phyloP scores from a whole-genome alignment of 2,797 vertebrate genomes.

The Antennarius maculatus region DNA sequence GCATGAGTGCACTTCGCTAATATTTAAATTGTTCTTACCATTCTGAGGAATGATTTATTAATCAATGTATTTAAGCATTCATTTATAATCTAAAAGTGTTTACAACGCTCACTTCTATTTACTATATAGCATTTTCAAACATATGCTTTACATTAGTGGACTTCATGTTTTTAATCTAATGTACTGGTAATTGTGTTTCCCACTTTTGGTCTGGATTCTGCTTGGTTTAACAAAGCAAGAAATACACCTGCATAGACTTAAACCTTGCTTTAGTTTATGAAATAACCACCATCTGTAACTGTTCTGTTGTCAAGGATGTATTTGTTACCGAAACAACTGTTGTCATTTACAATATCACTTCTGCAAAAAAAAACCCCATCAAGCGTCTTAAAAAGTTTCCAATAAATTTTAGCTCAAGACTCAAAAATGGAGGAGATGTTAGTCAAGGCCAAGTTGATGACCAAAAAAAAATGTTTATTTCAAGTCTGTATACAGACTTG shows the following conservation, averaged over 20 bases:
- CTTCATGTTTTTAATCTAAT: neutral
- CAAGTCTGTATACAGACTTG: too few species aligned
- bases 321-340: neutral
- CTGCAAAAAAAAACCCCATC: neutral
- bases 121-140: neutral
- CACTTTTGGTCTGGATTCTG: neutral
- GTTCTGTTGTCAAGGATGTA: neutral
- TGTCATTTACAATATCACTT: neutral
- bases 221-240: neutral
- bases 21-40: neutral
- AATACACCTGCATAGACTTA: conserved; percentile 4
- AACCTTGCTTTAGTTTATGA: neutral
- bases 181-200: neutral
- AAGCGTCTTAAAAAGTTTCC: neutral
- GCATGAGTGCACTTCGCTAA: neutral
- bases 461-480: too few species aligned
- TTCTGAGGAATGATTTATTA: neutral
- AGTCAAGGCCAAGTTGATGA: too few species aligned
- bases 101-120: neutral
- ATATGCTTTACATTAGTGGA: neutral
- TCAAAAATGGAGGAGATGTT: neutral
- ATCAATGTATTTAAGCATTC: neutral
- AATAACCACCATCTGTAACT: conserved; percentile 7
- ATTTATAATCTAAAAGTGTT: neutral
- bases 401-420: neutral